Evolutionary conservation across 2,113 vertebrate genomes (phyloP), one percentile per base, ranked within the genome.

Genomic region (Coregonus clupeaformis): DNA sequence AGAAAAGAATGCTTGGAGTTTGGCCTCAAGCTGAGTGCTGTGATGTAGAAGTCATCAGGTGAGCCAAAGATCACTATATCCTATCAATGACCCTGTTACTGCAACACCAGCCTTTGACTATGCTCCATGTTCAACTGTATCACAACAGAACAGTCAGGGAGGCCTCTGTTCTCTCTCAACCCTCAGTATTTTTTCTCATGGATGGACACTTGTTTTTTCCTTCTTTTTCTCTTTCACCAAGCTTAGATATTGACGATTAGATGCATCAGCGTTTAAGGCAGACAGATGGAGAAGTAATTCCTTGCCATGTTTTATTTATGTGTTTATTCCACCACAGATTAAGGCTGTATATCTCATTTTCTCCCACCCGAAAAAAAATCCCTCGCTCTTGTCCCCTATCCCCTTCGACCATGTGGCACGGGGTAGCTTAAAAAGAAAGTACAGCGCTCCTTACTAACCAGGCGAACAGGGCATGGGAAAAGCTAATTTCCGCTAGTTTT

Each of bases 271-370:
- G 76, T 81, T 86, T 66, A 62, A 75, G 55, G 77, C 75, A 79
- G 74, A 79, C 82, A 87, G 85, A 89, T 89, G 83, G 78, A 81
- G 73, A 75, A 70, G 86, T 82, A 78, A 85, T 79, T 81, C 75
- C 24, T 64, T 30, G 45, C 16, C 68, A 64, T 42, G 30, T 79
- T 84, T 75, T 74, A 82, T 78, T 82, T 82, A 71, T 83, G 75
- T 72, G 74, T 85, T 75, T 79, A 77, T 77, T 82, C 70, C 66
- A 30, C 65, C 68, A 18, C 82, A 72, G 84, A 85, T 87, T 81
- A 73, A 77, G 82, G 24, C 57, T 69, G 71, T 73, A 78, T 85
- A 57, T 47, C 67, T 78, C 75, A 70, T 81, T 73, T 52, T 0
- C 42, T 72, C 65, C 16, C 49, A 57, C 69, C 55, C 29, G 71